Conservation (phyloP, 2,888 invertebrate genomes). For the Melieria crassipennis region DNA sequence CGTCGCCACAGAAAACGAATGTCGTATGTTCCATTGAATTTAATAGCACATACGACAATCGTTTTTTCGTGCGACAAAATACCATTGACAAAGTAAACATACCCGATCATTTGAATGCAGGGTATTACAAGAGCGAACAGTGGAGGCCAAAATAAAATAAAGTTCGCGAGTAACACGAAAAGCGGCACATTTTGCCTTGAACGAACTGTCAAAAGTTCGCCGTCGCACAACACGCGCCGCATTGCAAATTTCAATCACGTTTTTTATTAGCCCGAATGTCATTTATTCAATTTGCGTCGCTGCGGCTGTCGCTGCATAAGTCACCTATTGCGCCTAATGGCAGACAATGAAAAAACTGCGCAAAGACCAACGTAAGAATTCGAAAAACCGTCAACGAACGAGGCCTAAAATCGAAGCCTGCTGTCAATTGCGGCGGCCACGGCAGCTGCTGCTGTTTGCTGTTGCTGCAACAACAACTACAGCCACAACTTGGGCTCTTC, state of each 20-base stretch:
- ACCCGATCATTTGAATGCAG: background rate
- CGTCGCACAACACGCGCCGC: slow-evolving; percentile 6
- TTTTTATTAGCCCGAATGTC: slow-evolving; percentile 47
- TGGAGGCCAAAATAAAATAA: slow-evolving; percentile 3
- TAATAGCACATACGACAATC: background rate
- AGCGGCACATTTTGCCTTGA: background rate
- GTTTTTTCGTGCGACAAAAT: slow-evolving; percentile 4
- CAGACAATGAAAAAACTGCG: background rate
- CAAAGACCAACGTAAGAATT: background rate
- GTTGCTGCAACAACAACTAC: no score
- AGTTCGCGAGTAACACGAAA: background rate
- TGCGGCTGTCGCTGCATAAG: no score
- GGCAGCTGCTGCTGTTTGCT: no score
- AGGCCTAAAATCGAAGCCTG: no score
- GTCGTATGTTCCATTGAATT: no score
- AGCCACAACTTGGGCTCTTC: no score
- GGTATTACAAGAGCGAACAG: background rate
- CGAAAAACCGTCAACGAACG: no score
- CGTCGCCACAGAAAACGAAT: no score
- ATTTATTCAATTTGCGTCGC: slow-evolving; percentile 36
- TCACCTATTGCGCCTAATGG: background rate
- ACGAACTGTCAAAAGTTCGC: background rate
- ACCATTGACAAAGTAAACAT: background rate
- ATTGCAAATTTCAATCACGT: slow-evolving; percentile 47
- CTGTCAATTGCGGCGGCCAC: no score